phyloP scores from a whole-genome alignment of 2,888 invertebrate species.

The Rhorus exstirpatorius region DNA sequence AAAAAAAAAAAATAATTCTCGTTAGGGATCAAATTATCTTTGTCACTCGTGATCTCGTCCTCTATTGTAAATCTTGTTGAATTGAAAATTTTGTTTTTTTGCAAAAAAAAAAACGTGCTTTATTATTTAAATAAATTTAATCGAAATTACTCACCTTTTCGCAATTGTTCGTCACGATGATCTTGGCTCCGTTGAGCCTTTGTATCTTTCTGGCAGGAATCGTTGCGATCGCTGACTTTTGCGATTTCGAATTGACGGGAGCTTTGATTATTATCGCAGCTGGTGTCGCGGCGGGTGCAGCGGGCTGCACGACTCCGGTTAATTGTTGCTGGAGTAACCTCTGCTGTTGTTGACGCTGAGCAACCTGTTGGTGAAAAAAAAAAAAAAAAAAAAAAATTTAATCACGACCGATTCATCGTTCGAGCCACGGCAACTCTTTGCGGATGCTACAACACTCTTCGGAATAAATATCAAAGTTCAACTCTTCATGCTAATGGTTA shows the following conservation, averaged over 20 bases:
- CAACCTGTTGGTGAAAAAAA: conserved; percentile 86
- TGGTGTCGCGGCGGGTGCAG: conserved; percentile 80
- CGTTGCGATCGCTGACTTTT: conserved; percentile 83
- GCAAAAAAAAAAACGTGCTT: neutral
- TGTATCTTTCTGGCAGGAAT: conserved; percentile 83
- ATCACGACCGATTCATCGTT: conserved; percentile 16
- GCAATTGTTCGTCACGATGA: conserved; percentile 84
- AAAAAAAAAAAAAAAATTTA: conserved; percentile 37
- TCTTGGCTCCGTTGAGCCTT: conserved; percentile 85
- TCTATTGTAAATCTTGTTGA: no score
- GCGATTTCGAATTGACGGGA: conserved; percentile 82
- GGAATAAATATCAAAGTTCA: conserved; percentile 11
- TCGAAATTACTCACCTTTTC: conserved; percentile 81
- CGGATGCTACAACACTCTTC: conserved; percentile 27
- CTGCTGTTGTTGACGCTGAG: conserved; percentile 90
- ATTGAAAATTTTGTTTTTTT: no score
- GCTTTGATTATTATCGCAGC: conserved; percentile 79
- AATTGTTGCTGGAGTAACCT: conserved; percentile 88
- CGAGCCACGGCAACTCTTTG: neutral
- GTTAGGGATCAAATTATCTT: no score
- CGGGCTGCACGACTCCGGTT: conserved; percentile 78
- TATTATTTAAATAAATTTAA: conserved; percentile 2
- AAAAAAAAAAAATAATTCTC: no score
- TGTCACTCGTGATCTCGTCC: no score
- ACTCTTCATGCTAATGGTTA: conserved; percentile 66